Evolutionary conservation across 2,113 vertebrate species (phyloP).

Genomic region (Myotis lucifugus): DNA sequence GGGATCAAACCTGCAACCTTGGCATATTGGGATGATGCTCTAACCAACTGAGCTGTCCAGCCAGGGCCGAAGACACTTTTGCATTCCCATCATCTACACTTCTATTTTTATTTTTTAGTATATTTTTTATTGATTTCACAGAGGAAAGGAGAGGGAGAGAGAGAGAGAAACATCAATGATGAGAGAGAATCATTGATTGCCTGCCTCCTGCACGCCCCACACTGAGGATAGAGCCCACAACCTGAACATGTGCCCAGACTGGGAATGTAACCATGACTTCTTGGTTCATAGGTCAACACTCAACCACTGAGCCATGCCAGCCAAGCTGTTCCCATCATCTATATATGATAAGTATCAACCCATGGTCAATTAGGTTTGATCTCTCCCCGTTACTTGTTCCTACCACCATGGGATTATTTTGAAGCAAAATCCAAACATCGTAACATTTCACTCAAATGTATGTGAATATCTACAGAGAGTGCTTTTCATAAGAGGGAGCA

Average conservation of each 20-base stretch:
- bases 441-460: neutral
- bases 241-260: too few species aligned
- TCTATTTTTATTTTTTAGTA: too few species aligned
- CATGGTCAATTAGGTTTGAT: neutral
- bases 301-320: too few species aligned
- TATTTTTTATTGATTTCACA: too few species aligned
- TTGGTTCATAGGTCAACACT: too few species aligned
- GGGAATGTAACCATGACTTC: too few species aligned
- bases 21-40: neutral
- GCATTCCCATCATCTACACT: neutral
- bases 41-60: neutral
- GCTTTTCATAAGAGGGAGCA: neutral
- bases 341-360: neutral
- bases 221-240: too few species aligned
- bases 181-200: too few species aligned
- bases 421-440: conserved; percentile 30
- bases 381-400: neutral
- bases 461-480: neutral
- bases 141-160: too few species aligned
- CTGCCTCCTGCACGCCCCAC: too few species aligned
- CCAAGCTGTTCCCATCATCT: neutral
- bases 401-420: neutral
- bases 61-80: neutral
- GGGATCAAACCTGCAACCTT: neutral
- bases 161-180: too few species aligned